Percentiles rank a stretch among this genome's conserved stretches.
Conservation (phyloP, 2,113 vertebrate genomes). For the Ascaphus truei region DNA sequence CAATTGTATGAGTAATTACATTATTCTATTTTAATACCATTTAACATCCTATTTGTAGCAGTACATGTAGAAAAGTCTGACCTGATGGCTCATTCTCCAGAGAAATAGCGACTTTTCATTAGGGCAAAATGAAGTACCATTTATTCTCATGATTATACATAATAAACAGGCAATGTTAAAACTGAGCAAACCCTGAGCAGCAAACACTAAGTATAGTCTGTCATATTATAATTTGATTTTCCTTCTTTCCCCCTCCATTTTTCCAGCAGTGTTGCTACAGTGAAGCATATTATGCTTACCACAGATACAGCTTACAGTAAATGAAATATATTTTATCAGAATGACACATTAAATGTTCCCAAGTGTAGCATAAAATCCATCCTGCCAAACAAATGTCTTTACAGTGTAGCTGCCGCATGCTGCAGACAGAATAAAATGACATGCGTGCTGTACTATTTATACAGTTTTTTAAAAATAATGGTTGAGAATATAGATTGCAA, state of each 20-base stretch:
- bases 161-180: not conserved
- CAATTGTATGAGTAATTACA: not conserved
- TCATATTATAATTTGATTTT: slow-evolving; percentile 7
- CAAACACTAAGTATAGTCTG: not conserved
- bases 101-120: slow-evolving; percentile 5
- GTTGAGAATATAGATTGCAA: not conserved
- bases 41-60: not conserved
- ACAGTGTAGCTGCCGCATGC: not conserved
- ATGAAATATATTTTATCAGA: slow-evolving; percentile 1
- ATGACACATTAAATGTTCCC: slow-evolving; percentile 4
- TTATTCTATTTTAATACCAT: not conserved
- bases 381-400: not conserved
- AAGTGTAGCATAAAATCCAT: not conserved
- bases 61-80: not conserved
- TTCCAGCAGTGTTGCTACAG: not conserved
- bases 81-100: slow-evolving; percentile 3
- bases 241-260: not conserved
- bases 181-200: not conserved
- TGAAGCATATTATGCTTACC: not conserved
- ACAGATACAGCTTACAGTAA: not conserved
- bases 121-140: slow-evolving; percentile 12
- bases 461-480: not conserved
- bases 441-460: not conserved
- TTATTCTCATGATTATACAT: slow-evolving; percentile 1
- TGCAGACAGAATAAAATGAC: not conserved